Evolutionary conservation across 2,888 invertebrate species (phyloP).

Genomic region (Hirtodrosophila cameraria): DNA sequence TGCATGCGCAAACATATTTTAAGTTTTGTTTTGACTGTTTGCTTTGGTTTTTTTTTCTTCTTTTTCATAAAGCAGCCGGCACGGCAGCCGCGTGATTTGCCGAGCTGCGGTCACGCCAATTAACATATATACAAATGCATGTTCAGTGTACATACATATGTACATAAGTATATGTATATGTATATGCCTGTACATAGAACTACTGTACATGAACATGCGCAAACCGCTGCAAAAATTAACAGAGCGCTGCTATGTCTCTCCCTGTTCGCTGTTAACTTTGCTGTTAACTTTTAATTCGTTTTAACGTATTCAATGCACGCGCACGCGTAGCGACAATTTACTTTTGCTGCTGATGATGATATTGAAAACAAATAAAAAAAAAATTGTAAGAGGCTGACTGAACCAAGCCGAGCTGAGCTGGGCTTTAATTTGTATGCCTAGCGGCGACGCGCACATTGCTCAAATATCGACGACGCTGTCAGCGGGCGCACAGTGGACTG

Average conservation of each 20-base stretch:
- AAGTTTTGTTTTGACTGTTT: conserved; percentile 74
- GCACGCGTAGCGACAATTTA: conserved; percentile 77
- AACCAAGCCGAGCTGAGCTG: conserved; percentile 33
- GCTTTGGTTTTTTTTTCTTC: conserved; percentile 36
- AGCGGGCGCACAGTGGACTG: conserved; percentile 70
- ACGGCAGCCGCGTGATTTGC: conserved; percentile 60
- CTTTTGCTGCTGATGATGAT: conserved; percentile 60
- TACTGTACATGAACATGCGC: conserved; percentile 23
- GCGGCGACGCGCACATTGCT: conserved; percentile 64
- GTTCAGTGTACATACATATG: background rate
- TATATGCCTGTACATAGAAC: background rate
- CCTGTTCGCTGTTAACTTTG: conserved; percentile 43
- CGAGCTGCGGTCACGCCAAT: conserved; percentile 58
- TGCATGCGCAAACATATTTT: conserved; percentile 34
- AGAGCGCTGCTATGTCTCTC: conserved; percentile 10
- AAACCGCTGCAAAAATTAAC: conserved; percentile 22
- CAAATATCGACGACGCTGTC: conserved; percentile 77
- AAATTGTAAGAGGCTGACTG: conserved; percentile 6
- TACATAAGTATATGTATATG: conserved; percentile 1
- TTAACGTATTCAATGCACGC: conserved; percentile 65
- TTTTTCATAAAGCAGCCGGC: conserved; percentile 60
- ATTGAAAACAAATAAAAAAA: conserved; percentile 37
- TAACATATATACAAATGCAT: conserved; percentile 43
- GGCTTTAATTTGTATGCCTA: conserved; percentile 68
- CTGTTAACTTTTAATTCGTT: conserved; percentile 30